Conservation (phyloP, 2,888 invertebrate genomes). For the Volucella bombylans region DNA sequence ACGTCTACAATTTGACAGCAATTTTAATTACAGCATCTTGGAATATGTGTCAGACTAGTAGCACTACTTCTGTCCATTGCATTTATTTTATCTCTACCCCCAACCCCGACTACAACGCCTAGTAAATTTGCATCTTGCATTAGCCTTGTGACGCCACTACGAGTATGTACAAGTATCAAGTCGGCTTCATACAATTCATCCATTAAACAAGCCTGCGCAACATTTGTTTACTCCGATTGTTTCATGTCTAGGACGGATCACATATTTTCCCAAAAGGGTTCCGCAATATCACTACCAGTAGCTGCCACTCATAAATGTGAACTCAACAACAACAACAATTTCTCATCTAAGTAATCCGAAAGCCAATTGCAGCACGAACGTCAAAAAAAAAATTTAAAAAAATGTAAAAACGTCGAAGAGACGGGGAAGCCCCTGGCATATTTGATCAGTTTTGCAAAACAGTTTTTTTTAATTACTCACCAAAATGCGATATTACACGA, state of each 20-base stretch:
- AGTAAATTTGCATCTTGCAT: constrained; percentile 30
- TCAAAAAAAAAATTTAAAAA: constrained; percentile 15
- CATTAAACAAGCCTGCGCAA: constrained; percentile 62
- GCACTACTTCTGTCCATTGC: constrained; percentile 6
- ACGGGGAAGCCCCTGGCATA: constrained; percentile 71
- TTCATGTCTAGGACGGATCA: constrained; percentile 36
- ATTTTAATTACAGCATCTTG: constrained; percentile 62
- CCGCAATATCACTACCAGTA: constrained; percentile 52
- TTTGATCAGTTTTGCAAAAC: constrained; percentile 73
- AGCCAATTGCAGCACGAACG: constrained; percentile 24
- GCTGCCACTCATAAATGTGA: constrained; percentile 62
- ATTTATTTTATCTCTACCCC: constrained; percentile 6
- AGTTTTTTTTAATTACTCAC: constrained; percentile 67
- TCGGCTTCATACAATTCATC: constrained; percentile 43
- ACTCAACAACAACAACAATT: constrained; percentile 49
- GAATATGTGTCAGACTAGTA: constrained; percentile 63
- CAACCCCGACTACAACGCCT: neutral
- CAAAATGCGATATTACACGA: constrained; percentile 51
- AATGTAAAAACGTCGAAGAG: constrained; percentile 40
- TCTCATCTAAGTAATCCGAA: constrained; percentile 48
- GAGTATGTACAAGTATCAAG: neutral
- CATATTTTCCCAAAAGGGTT: constrained; percentile 61
- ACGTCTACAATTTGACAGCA: constrained; percentile 7
- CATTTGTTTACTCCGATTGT: constrained; percentile 67
- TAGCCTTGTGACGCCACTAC: constrained; percentile 57